Percentiles rank a stretch among this genome's conserved stretches.
These are phyloP conservation scores for Trochalopteron elliotii DNA, from an alignment of 2,113 vertebrate genomes.

Conservation along the genomic window DNA sequence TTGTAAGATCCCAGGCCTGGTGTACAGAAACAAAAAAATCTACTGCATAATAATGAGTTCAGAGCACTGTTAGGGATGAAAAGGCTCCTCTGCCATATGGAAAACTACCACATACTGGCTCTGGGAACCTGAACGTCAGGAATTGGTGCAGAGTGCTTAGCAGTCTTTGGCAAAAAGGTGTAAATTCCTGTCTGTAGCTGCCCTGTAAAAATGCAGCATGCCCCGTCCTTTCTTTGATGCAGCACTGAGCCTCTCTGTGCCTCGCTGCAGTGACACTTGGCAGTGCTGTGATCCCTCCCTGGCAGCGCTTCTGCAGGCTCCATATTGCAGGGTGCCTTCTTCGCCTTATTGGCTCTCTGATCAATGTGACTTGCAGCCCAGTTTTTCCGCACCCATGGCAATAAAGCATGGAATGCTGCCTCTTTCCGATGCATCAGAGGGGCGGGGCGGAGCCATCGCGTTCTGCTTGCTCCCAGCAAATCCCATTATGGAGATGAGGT, in stretches of 20 bases:
- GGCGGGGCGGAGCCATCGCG: not conserved
- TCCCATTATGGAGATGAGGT: not conserved
- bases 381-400: not conserved
- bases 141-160: not conserved
- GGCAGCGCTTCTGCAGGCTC: not conserved
- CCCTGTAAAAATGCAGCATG: not conserved
- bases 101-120: not conserved
- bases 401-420: not conserved
- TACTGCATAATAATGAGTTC: constrained; percentile 20
- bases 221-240: not conserved
- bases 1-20: constrained; percentile 29
- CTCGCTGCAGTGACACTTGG: not conserved
- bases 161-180: not conserved
- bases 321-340: not conserved
- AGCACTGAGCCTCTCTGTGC: not conserved
- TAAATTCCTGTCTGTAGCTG: not conserved
- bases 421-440: not conserved
- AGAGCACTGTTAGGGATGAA: not conserved
- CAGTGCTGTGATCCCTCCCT: not conserved
- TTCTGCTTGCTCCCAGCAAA: not conserved
- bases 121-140: not conserved
- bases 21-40: constrained; percentile 17
- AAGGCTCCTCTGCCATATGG: not conserved
- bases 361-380: not conserved
- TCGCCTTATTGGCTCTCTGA: not conserved